Conservation (phyloP, 2,797 vertebrate genomes). For the Sus cebifrons region DNA sequence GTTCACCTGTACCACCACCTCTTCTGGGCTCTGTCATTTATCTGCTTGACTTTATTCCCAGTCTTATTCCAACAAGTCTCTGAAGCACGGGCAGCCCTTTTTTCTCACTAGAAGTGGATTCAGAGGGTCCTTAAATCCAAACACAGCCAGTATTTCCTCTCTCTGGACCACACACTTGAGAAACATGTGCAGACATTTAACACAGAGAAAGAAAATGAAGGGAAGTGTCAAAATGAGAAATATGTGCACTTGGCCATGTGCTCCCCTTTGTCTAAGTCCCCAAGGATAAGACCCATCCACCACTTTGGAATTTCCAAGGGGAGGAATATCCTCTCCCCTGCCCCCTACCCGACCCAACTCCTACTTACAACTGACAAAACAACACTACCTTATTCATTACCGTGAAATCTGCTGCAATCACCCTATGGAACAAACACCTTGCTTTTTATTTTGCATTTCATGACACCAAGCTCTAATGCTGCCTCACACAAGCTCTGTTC, state of each 20-base stretch:
- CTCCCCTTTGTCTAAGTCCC: conserved; percentile 18
- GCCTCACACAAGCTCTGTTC: not conserved
- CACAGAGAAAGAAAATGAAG: conserved; percentile 52
- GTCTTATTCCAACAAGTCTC: conserved; percentile 17
- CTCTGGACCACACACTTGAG: conserved; percentile 80
- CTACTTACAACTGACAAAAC: not conserved
- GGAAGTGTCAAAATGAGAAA: conserved; percentile 65
- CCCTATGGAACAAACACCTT: not conserved
- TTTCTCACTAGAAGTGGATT: conserved; percentile 54
- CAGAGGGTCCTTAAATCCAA: conserved; percentile 66
- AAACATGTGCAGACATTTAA: conserved; percentile 75
- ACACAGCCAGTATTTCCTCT: conserved; percentile 62
- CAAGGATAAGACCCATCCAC: conserved; percentile 20
- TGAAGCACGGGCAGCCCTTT: conserved; percentile 61
- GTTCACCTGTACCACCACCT: conserved; percentile 22
- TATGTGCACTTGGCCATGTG: conserved; percentile 12
- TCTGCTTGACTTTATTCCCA: not conserved
- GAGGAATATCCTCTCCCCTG: not conserved
- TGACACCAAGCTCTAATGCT: not conserved
- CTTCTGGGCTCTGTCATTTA: not conserved
- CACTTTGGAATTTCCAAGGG: conserved; percentile 68
- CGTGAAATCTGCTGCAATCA: not conserved
- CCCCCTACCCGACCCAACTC: not conserved
- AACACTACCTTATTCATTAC: not conserved
- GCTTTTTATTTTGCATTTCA: conserved; percentile 22